These are phyloP conservation scores for Gymnobelideus leadbeateri DNA, from an alignment of 2,113 vertebrate genomes.

Conservation along the genomic window DNA sequence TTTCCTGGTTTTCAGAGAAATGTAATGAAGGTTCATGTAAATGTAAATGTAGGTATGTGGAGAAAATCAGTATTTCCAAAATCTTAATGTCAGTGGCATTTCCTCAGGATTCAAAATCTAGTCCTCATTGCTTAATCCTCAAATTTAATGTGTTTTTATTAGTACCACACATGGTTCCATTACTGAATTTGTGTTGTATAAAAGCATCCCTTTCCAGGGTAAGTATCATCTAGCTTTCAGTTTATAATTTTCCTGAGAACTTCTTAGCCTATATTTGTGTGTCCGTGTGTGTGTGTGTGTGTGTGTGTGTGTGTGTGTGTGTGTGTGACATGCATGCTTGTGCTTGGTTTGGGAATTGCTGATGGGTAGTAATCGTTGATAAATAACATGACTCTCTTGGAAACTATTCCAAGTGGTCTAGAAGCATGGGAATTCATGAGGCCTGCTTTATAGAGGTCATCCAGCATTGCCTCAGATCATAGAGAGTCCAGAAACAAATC, in stretches of 20 bases:
- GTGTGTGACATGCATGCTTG: background rate
- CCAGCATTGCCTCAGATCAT: background rate
- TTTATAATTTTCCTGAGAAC: constrained; percentile 43
- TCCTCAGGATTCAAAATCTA: constrained; percentile 23
- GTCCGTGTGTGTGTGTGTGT: too few relatives aligned
- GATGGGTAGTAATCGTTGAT: background rate
- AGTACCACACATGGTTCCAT: background rate
- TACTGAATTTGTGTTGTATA: constrained; percentile 27
- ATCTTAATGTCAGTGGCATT: constrained; percentile 19
- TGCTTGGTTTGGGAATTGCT: background rate
- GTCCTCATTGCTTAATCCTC: constrained; percentile 14
- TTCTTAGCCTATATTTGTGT: background rate
- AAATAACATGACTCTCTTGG: background rate
- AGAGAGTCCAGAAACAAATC: background rate
- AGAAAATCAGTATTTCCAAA: background rate
- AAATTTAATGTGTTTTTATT: constrained; percentile 50
- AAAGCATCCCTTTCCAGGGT: background rate
- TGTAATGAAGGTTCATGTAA: background rate
- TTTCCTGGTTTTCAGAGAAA: background rate
- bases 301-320: background rate
- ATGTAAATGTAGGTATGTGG: background rate
- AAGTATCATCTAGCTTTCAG: constrained; percentile 12
- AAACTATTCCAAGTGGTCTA: background rate
- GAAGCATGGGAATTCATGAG: background rate
- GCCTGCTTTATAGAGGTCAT: constrained; percentile 18